Percentiles rank a stretch among this genome's conserved stretches.
Evolutionary conservation across 2,888 invertebrate genomes (phyloP).

Genomic region (Coecobrya sp.): DNA sequence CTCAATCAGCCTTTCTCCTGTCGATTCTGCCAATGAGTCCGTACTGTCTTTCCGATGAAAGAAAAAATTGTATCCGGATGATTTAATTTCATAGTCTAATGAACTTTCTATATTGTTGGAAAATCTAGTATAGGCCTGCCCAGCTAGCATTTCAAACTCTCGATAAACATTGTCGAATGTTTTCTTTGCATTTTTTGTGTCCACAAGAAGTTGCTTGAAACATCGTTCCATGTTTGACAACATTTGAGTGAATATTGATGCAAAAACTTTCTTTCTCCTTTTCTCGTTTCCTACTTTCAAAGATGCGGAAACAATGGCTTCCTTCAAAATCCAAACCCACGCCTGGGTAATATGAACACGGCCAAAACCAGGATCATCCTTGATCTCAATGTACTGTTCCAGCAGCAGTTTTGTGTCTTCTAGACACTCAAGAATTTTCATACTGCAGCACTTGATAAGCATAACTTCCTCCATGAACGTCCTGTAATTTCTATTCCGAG

Average conservation of each 20-base stretch:
- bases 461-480: slow-evolving; percentile 62
- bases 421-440: slow-evolving; percentile 34
- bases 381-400: not conserved
- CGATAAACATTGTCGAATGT: slow-evolving; percentile 23
- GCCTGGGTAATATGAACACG: slow-evolving; percentile 38
- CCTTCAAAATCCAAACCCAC: slow-evolving; percentile 67
- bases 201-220: not conserved
- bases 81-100: slow-evolving; percentile 17
- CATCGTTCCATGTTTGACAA: not conserved
- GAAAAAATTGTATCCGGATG: slow-evolving; percentile 56
- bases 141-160: slow-evolving; percentile 11
- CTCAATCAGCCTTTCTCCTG: not conserved
- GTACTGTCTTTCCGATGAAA: not conserved
- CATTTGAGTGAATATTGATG: not conserved
- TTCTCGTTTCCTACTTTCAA: not conserved
- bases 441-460: slow-evolving; percentile 60
- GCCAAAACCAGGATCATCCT: slow-evolving; percentile 51
- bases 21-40: slow-evolving; percentile 3
- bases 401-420: slow-evolving; percentile 22
- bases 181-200: slow-evolving; percentile 10
- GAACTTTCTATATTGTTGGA: slow-evolving; percentile 35
- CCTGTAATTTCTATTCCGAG: slow-evolving; percentile 36
- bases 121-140: not conserved
- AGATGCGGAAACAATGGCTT: not conserved
- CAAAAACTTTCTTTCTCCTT: not conserved